Evolutionary conservation across 2,797 vertebrate species (phyloP).

Genomic region (Microctenopoma stevenorrisi): DNA sequence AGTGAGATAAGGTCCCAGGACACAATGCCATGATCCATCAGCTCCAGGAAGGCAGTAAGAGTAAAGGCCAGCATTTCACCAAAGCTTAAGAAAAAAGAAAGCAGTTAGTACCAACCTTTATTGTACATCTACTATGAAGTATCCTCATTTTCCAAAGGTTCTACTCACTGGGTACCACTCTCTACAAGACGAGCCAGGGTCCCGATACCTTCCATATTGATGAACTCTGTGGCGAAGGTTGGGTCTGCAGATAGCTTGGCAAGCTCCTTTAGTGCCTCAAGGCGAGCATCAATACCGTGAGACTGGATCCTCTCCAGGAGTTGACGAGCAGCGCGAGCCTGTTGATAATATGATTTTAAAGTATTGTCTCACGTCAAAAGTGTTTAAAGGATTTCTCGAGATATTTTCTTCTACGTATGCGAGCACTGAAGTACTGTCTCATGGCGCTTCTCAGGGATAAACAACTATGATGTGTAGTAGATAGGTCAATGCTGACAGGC

Average conservation of each 20-base stretch:
- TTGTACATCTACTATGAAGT: background rate
- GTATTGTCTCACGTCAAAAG: background rate
- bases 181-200: conserved; percentile 95
- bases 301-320: conserved; percentile 96
- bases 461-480: too few species aligned
- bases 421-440: background rate
- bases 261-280: conserved; percentile 97
- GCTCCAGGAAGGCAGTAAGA: conserved; percentile 97
- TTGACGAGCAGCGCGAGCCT: conserved; percentile 96
- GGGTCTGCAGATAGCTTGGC: conserved; percentile 96
- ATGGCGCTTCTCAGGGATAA: too few species aligned
- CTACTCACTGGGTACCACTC: conserved; percentile 91
- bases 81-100: conserved; percentile 83
- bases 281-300: conserved; percentile 91
- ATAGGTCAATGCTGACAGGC: background rate
- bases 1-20: conserved; percentile 98
- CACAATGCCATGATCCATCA: conserved; percentile 98
- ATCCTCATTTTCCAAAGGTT: background rate
- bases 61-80: conserved; percentile 99
- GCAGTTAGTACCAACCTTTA: conserved; percentile 8
- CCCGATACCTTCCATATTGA: conserved; percentile 96
- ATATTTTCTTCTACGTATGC: background rate
- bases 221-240: conserved; percentile 96
- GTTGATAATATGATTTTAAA: conserved; percentile 7
- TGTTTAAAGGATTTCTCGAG: background rate